Evolutionary conservation across 2,888 invertebrate genomes (phyloP).

Genomic region (Drosophila emarginata): DNA sequence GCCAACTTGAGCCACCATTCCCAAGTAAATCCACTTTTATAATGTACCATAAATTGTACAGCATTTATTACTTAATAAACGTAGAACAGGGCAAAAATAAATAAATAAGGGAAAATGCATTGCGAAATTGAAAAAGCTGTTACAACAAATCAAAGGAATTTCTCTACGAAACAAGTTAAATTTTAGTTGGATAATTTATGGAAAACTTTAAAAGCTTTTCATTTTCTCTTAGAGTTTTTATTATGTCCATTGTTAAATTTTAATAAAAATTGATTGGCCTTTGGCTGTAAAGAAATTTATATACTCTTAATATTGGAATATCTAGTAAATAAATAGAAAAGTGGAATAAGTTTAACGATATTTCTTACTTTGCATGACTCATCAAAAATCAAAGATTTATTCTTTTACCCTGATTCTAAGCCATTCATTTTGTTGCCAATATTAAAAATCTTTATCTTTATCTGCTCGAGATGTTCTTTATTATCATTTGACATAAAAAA

Average conservation of each 20-base stretch:
- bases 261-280: neutral
- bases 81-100: conserved; percentile 15
- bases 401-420: too few species aligned
- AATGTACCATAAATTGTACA: conserved; percentile 59
- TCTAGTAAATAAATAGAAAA: too few species aligned
- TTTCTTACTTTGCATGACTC: too few species aligned
- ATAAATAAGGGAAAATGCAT: neutral
- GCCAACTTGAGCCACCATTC: conserved; percentile 25
- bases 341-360: too few species aligned
- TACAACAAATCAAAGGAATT: conserved; percentile 24
- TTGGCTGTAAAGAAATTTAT: too few species aligned
- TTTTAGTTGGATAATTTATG: neutral
- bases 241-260: neutral
- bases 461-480: too few species aligned
- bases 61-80: conserved; percentile 73
- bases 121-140: conserved; percentile 56
- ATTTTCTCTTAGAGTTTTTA: neutral
- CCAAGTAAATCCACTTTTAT: conserved; percentile 42
- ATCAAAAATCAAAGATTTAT: too few species aligned
- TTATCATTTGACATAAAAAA: too few species aligned
- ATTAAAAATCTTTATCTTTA: too few species aligned
- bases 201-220: too few species aligned
- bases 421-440: too few species aligned
- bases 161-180: neutral
- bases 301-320: too few species aligned